These are phyloP conservation scores for Linyphia triangularis DNA, from an alignment of 2,888 invertebrate genomes.

Conservation along the genomic window DNA sequence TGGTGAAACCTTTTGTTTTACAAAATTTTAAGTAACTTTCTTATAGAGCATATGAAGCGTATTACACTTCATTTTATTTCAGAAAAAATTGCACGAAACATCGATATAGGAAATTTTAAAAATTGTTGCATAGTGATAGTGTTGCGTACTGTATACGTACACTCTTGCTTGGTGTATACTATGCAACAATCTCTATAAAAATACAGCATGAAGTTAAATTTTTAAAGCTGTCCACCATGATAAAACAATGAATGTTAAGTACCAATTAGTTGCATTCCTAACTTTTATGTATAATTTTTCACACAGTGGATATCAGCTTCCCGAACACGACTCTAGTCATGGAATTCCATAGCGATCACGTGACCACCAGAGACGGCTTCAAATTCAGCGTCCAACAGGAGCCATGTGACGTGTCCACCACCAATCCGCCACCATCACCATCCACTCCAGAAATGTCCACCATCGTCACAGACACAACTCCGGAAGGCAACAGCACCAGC, in stretches of 20 bases:
- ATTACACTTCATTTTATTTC: no score
- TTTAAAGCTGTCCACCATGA: background rate
- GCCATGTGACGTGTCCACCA: slow-evolving; percentile 42
- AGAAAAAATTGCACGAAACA: no score
- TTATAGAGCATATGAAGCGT: no score
- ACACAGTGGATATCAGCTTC: slow-evolving; percentile 65
- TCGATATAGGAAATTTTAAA: no score
- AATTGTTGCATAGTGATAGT: no score
- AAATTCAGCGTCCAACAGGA: slow-evolving; percentile 68
- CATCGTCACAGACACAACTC: background rate
- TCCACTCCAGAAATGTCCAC: background rate
- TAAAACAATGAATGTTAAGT: background rate
- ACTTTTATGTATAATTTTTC: background rate
- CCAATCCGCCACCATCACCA: background rate
- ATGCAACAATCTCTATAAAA: background rate
- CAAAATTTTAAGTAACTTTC: no score
- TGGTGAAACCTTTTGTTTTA: no score
- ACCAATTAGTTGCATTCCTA: background rate
- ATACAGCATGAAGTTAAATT: background rate
- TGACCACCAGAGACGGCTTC: slow-evolving; percentile 73
- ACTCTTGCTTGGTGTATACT: no score
- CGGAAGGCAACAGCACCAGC: background rate
- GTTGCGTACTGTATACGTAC: no score
- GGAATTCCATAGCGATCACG: slow-evolving; percentile 72
- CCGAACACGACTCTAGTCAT: slow-evolving; percentile 52